Conservation (phyloP, 2,113 vertebrate species). For the Laterallus jamaicensis region DNA sequence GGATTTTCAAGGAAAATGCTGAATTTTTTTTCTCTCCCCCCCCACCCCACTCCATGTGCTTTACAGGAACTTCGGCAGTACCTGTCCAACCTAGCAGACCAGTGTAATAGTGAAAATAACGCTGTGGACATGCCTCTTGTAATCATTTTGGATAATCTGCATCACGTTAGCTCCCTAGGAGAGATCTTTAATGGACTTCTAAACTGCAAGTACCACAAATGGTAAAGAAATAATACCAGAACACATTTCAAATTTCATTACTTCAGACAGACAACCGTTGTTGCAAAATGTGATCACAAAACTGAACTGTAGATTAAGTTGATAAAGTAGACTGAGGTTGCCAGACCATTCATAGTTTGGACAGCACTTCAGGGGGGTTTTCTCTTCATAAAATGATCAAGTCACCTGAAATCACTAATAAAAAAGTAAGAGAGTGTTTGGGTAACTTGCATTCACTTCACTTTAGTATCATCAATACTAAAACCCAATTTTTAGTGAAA, state of each 20-base stretch:
- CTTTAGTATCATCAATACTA: neutral
- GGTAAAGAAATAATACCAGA: conserved; percentile 73
- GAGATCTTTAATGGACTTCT: conserved; percentile 97
- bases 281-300: neutral
- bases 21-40: neutral
- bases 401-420: neutral
- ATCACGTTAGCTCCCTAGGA: conserved; percentile 93
- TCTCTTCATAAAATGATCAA: neutral
- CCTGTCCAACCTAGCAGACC: conserved; percentile 91
- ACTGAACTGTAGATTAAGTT: neutral
- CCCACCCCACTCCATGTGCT: neutral
- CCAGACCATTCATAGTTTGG: neutral
- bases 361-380: neutral
- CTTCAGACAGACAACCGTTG: neutral
- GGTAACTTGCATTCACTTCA: neutral
- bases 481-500: neutral
- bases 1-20: neutral
- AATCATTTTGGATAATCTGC: conserved; percentile 95
- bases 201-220: conserved; percentile 92
- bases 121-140: conserved; percentile 89
- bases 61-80: conserved; percentile 92
- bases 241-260: neutral
- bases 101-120: conserved; percentile 84
- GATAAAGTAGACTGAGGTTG: neutral
- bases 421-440: neutral